Evolutionary conservation across 2,888 invertebrate genomes (phyloP).

Genomic region (Eutolmus rufibarbis): DNA sequence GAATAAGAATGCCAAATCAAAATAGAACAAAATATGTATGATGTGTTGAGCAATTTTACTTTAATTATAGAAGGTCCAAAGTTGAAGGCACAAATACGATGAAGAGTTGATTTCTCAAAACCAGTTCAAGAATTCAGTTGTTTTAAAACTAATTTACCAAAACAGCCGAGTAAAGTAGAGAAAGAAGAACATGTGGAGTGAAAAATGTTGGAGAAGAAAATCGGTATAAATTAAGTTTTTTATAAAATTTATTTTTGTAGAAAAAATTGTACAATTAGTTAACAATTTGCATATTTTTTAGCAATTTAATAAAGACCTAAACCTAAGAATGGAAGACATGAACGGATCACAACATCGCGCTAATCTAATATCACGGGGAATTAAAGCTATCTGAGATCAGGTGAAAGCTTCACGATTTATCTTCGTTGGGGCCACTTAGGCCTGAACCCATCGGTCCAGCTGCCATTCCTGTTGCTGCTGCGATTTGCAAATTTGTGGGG

Average conservation of each 20-base stretch:
- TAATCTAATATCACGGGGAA: slow-evolving; percentile 2
- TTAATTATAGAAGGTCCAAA: too few species aligned
- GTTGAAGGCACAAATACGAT: too few species aligned
- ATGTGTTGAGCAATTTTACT: too few species aligned
- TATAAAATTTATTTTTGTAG: neutral
- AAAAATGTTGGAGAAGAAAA: neutral
- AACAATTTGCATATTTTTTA: neutral
- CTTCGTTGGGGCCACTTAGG: neutral
- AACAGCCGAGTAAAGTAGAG: neutral
- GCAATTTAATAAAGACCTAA: neutral
- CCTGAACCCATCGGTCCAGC: neutral
- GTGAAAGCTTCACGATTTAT: slow-evolving; percentile 6
- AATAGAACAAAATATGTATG: too few species aligned
- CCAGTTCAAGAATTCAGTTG: neutral
- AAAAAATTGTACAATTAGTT: neutral
- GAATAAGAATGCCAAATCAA: too few species aligned
- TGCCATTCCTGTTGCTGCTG: neutral
- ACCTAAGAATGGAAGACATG: slow-evolving; percentile 6
- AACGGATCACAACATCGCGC: neutral
- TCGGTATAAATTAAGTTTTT: neutral
- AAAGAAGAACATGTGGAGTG: too few species aligned
- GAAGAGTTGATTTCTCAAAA: too few species aligned
- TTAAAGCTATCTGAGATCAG: slow-evolving; percentile 31
- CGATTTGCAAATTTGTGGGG: neutral
- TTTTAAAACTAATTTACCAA: neutral